These are phyloP conservation scores for Thera obeliscata DNA, from an alignment of 2,888 invertebrate species.

Conservation along the genomic window DNA sequence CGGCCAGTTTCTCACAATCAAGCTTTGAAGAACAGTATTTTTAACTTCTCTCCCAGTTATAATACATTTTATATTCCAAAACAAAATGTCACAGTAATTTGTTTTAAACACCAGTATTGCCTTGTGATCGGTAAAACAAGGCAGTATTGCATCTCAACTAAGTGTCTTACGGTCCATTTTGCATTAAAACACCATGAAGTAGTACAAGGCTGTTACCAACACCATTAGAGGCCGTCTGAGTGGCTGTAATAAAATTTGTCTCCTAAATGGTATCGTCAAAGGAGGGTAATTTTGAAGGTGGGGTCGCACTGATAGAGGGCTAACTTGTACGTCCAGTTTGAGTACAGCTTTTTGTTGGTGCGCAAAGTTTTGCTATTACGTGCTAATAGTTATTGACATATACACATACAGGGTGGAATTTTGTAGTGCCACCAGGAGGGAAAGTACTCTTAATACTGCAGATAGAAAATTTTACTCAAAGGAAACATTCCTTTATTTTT, in stretches of 20 bases:
- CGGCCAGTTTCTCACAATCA: too few species aligned
- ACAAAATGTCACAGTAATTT: too few species aligned
- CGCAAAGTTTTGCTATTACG: conserved; percentile 6
- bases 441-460: too few species aligned
- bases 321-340: conserved; percentile 15
- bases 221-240: conserved; percentile 43
- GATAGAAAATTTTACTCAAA: too few species aligned
- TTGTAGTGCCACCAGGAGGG: too few species aligned
- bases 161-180: conserved; percentile 23
- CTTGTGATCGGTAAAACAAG: background rate
- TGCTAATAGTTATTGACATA: background rate
- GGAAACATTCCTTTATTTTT: too few species aligned
- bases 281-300: conserved; percentile 38
- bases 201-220: conserved; percentile 30
- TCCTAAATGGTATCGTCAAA: conserved; percentile 61
- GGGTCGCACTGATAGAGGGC: conserved; percentile 13
- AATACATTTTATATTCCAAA: too few species aligned
- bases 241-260: conserved; percentile 61
- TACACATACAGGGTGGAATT: too few species aligned
- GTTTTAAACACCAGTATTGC: background rate
- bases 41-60: too few species aligned
- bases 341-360: background rate
- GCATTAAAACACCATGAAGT: conserved; percentile 8
- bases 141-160: background rate
- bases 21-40: too few species aligned